These are phyloP conservation scores for Nemoura dubitans DNA, from an alignment of 2,888 invertebrate species.

Conservation along the genomic window DNA sequence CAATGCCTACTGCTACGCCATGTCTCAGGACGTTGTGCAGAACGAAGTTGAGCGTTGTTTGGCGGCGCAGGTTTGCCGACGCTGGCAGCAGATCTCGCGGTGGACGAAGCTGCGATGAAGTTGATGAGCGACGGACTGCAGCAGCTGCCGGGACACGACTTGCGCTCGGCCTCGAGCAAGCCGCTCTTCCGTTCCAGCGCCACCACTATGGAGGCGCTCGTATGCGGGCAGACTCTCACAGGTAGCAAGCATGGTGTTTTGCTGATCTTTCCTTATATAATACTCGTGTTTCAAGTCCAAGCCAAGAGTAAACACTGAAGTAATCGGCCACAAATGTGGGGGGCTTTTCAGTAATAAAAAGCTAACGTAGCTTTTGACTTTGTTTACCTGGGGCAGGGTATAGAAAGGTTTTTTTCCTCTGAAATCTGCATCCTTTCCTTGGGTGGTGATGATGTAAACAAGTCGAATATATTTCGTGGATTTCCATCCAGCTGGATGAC, in stretches of 20 bases:
- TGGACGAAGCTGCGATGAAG: slow-evolving; percentile 71
- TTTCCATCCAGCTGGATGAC: no score
- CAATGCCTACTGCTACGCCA: no score
- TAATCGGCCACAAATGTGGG: no score
- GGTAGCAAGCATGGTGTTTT: no score
- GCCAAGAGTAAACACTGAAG: no score
- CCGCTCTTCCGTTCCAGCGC: slow-evolving; percentile 81
- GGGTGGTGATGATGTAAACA: no score
- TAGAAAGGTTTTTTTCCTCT: no score
- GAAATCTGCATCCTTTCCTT: no score
- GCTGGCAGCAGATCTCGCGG: slow-evolving; percentile 65
- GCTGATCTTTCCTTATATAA: slow-evolving; percentile 44
- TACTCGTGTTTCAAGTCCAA: not conserved
- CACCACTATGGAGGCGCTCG: slow-evolving; percentile 73
- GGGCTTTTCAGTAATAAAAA: no score
- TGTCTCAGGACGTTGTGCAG: not conserved
- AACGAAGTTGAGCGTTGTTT: no score
- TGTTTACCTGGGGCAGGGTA: slow-evolving; percentile 13
- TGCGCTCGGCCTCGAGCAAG: slow-evolving; percentile 70
- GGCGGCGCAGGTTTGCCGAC: slow-evolving; percentile 56
- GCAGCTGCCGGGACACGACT: slow-evolving; percentile 76
- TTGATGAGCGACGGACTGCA: slow-evolving; percentile 79
- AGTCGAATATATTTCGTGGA: not conserved
- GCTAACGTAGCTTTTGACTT: slow-evolving; percentile 18
- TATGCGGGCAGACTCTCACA: slow-evolving; percentile 68